These are phyloP conservation scores for Halichoeres trimaculatus DNA, from an alignment of 2,113 vertebrate species.

Conservation along the genomic window DNA sequence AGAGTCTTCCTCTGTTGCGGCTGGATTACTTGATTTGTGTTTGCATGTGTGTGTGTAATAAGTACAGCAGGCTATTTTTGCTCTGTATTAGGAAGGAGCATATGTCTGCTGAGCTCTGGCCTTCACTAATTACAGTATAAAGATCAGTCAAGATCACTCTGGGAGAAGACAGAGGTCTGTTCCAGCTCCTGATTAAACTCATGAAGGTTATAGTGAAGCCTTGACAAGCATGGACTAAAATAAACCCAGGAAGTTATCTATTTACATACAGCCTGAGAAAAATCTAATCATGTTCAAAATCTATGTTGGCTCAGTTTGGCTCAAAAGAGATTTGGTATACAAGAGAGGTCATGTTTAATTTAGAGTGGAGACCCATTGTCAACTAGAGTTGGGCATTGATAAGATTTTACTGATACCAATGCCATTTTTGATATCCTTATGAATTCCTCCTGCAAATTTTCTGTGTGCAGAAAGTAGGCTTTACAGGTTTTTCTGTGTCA, in stretches of 20 bases:
- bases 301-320: background rate
- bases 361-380: background rate
- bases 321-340: background rate
- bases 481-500: too few relatives aligned
- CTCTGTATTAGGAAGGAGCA: conserved; percentile 34
- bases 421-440: too few relatives aligned
- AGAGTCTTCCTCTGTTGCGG: background rate
- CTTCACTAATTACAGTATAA: conserved; percentile 53
- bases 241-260: conserved; percentile 19
- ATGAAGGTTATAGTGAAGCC: conserved; percentile 29
- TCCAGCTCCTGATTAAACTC: conserved; percentile 51
- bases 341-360: conserved; percentile 1
- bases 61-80: conserved; percentile 15
- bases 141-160: conserved; percentile 39
- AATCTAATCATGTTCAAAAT: conserved; percentile 27
- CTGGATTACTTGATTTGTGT: conserved; percentile 4
- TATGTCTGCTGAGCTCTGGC: conserved; percentile 50
- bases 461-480: too few relatives aligned
- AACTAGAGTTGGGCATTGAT: background rate
- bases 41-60: background rate
- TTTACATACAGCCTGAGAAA: background rate
- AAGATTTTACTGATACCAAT: too few relatives aligned
- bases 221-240: conserved; percentile 26
- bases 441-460: too few relatives aligned
- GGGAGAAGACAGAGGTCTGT: conserved; percentile 39